Conservation (phyloP, 2,888 invertebrate genomes). For the Tinea semifulvella region DNA sequence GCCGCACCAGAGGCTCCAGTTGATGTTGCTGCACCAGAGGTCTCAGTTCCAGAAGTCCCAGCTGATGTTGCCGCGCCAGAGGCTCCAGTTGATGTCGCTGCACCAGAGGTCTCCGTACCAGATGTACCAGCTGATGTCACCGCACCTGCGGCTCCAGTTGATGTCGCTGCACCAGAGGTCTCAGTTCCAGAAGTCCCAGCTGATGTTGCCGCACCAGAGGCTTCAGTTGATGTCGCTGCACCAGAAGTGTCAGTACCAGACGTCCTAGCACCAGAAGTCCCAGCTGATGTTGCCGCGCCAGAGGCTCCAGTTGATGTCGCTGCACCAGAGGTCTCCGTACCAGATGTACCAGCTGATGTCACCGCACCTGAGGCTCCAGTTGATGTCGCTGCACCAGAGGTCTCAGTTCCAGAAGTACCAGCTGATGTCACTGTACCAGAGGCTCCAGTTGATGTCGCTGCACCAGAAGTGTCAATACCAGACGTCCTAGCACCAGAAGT, state of each 20-base stretch:
- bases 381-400: not conserved
- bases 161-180: not conserved
- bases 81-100: slow-evolving; percentile 13
- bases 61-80: slow-evolving; percentile 19
- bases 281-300: slow-evolving; percentile 26
- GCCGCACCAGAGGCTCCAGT: not conserved
- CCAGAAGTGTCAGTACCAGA: not conserved
- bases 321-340: no score
- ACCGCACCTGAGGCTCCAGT: not conserved
- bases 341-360: not conserved
- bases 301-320: slow-evolving; percentile 16
- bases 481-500: slow-evolving; percentile 3
- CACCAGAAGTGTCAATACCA: not conserved
- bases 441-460: not conserved
- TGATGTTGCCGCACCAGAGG: not conserved
- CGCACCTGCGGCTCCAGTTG: not conserved
- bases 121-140: not conserved
- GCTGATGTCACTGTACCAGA: not conserved
- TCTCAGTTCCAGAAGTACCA: no score
- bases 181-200: not conserved
- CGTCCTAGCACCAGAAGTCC: slow-evolving; percentile 16
- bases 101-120: no score
- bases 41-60: slow-evolving; percentile 7
- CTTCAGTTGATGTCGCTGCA: slow-evolving; percentile 8
- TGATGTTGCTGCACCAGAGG: slow-evolving; percentile 5